phyloP scores from a whole-genome alignment of 1,140 invertebrate genomes.

The Drosophila arawakana region DNA sequence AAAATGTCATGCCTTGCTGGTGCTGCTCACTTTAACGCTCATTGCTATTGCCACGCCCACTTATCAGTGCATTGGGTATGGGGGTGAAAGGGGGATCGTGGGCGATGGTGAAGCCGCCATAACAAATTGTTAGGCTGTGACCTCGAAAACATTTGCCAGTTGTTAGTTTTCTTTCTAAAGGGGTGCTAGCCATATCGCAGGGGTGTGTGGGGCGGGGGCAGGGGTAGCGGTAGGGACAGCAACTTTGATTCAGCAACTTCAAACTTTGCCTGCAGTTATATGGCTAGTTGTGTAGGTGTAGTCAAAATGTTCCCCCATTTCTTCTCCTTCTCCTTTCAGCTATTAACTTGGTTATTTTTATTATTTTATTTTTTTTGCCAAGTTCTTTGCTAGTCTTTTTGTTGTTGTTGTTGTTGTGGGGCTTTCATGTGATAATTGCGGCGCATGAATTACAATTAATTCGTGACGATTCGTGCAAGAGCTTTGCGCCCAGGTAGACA shows the following conservation, averaged over 20 bases:
- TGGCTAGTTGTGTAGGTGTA: conserved; percentile 17
- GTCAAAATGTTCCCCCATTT: background rate
- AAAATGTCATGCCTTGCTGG: conserved; percentile 76
- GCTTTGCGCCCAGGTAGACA: conserved; percentile 38
- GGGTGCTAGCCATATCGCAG: background rate
- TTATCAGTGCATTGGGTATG: conserved; percentile 60
- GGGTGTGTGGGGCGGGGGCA: background rate
- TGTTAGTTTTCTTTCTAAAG: conserved; percentile 72
- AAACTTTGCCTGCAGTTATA: conserved; percentile 35
- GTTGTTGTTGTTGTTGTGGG: conserved; percentile 11
- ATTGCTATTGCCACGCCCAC: conserved; percentile 78
- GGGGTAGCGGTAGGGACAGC: too few relatives aligned
- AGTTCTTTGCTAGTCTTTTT: conserved; percentile 10
- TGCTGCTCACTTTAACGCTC: conserved; percentile 79
- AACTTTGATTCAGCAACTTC: conserved; percentile 43
- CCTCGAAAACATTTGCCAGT: conserved; percentile 78
- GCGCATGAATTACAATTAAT: conserved; percentile 82
- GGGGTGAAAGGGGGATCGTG: background rate
- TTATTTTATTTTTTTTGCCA: conserved; percentile 20
- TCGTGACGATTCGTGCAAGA: conserved; percentile 75
- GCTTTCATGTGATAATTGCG: conserved; percentile 79
- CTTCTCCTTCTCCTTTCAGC: too few relatives aligned
- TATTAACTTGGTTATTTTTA: conserved; percentile 23
- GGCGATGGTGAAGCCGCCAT: conserved; percentile 41
- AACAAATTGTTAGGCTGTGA: conserved; percentile 79